phyloP scores from a whole-genome alignment of 2,888 invertebrate species.

The Folsomia candida region DNA sequence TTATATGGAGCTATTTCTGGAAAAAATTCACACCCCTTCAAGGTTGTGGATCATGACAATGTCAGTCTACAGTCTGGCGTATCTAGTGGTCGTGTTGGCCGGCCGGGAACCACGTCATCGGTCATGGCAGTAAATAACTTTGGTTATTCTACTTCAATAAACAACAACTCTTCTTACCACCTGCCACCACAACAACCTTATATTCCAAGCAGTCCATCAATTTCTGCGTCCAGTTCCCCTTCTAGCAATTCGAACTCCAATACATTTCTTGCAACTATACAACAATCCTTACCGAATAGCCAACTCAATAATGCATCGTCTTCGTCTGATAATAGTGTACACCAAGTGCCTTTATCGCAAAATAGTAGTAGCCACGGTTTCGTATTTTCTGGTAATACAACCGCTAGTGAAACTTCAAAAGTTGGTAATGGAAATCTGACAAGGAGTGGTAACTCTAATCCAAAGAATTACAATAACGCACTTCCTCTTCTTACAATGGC shows the following conservation, averaged over 20 bases:
- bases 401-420: no score
- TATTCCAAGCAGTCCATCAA: slow-evolving; percentile 13
- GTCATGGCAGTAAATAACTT: slow-evolving; percentile 8
- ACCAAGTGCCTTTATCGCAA: neutral
- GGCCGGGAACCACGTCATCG: slow-evolving; percentile 39
- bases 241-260: no score
- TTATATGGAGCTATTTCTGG: slow-evolving; percentile 61
- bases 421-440: slow-evolving; percentile 14
- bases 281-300: slow-evolving; percentile 1
- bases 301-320: neutral
- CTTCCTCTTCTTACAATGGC: no score
- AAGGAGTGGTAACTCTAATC: slow-evolving; percentile 1
- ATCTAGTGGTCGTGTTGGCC: slow-evolving; percentile 73
- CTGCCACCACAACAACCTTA: slow-evolving; percentile 51
- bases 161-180: neutral
- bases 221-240: slow-evolving; percentile 5
- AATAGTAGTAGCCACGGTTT: no score
- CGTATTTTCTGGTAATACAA: no score
- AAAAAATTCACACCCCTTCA: slow-evolving; percentile 53
- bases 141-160: neutral
- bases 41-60: slow-evolving; percentile 83
- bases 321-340: neutral
- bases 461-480: slow-evolving; percentile 10
- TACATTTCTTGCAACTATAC: no score
- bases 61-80: slow-evolving; percentile 85